phyloP scores from a whole-genome alignment of 2,888 invertebrate species.

The Acronicta alni region DNA sequence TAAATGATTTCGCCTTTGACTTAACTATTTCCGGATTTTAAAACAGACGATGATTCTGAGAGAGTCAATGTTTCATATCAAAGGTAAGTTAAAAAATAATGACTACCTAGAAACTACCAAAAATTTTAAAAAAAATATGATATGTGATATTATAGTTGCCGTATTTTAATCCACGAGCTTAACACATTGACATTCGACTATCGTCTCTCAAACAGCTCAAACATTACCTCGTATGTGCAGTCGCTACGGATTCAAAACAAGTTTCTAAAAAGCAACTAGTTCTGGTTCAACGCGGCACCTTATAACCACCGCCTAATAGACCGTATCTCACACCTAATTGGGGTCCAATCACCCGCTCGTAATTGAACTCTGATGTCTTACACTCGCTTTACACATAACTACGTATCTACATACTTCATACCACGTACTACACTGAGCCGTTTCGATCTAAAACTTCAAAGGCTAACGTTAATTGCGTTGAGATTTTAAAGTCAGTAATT shows the following conservation, averaged over 20 bases:
- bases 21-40: too few relatives aligned
- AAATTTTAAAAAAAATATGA: too few relatives aligned
- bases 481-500: neutral
- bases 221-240: slow-evolving; percentile 4
- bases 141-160: too few relatives aligned
- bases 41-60: too few relatives aligned
- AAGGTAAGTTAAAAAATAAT: too few relatives aligned
- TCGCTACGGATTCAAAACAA: neutral
- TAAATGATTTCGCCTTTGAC: too few relatives aligned
- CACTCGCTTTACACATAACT: slow-evolving; percentile 1
- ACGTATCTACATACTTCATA: neutral
- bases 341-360: slow-evolving; percentile 38
- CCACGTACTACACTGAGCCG: neutral
- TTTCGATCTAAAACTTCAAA: slow-evolving; percentile 16
- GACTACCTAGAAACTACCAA: too few relatives aligned
- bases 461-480: slow-evolving; percentile 6
- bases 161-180: too few relatives aligned
- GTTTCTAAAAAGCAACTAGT: slow-evolving; percentile 4
- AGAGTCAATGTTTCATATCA: too few relatives aligned
- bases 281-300: slow-evolving; percentile 3
- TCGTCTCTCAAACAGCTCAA: too few relatives aligned
- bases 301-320: slow-evolving; percentile 13
- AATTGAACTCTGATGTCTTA: slow-evolving; percentile 43
- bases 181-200: too few relatives aligned
- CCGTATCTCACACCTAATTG: slow-evolving; percentile 42